These are phyloP conservation scores for Sebastolobus altivelis DNA, from an alignment of 2,797 vertebrate species.

Conservation along the genomic window DNA sequence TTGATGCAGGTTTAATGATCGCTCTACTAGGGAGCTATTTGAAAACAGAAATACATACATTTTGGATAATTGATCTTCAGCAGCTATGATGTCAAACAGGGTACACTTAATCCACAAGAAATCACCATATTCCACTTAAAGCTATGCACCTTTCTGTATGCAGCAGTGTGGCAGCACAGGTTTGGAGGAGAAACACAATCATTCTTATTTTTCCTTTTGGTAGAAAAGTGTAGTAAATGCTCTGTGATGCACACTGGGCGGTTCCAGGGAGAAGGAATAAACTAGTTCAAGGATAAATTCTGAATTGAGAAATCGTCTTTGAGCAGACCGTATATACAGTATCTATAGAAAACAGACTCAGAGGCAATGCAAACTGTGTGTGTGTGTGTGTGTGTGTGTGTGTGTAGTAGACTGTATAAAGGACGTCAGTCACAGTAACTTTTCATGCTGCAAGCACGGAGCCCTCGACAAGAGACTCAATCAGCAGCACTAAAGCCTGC, in stretches of 20 bases:
- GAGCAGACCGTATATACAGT: conserved; percentile 90
- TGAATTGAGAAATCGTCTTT: conserved; percentile 77
- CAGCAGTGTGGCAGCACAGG: not conserved
- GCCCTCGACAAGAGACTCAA: conserved; percentile 85
- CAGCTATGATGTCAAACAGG: not conserved
- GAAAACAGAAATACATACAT: not conserved
- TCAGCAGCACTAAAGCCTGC: conserved; percentile 83
- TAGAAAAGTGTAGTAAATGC: not conserved
- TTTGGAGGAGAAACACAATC: not conserved
- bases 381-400: conserved; percentile 38
- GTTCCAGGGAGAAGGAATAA: conserved; percentile 25
- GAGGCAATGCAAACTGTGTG: conserved; percentile 45
- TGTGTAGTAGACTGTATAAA: conserved; percentile 63
- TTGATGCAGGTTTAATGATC: not conserved
- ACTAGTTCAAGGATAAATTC: conserved; percentile 52
- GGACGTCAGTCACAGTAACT: conserved; percentile 80
- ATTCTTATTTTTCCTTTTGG: not conserved
- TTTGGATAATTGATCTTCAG: not conserved
- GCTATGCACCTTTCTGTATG: not conserved
- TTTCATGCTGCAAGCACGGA: conserved; percentile 69
- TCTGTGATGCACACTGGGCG: not conserved
- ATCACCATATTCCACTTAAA: not conserved
- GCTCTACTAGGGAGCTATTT: not conserved
- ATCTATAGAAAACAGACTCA: conserved; percentile 74
- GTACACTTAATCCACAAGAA: not conserved